Evolutionary conservation across 2,113 vertebrate genomes (phyloP).

Genomic region (Pachypanchax playfairii): DNA sequence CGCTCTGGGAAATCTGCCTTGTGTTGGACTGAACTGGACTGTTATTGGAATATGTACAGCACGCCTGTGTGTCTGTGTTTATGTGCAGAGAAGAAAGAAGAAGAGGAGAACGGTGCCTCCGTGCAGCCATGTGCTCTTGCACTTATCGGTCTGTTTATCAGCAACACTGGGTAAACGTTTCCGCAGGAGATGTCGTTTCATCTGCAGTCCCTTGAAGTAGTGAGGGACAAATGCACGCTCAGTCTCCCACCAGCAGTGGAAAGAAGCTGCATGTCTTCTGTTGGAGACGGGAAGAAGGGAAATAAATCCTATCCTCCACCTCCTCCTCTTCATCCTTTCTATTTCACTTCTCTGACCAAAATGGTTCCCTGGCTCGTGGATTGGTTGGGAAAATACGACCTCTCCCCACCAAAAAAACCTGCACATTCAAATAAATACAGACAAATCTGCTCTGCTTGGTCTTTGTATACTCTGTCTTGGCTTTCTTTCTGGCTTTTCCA

Average conservation of each 20-base stretch:
- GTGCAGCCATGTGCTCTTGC: conserved; percentile 16
- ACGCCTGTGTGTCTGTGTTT: conserved; percentile 29
- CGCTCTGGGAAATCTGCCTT: conserved; percentile 50
- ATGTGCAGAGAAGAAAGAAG: conserved; percentile 21
- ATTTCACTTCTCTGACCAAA: conserved; percentile 42
- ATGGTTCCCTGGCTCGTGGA: conserved; percentile 55
- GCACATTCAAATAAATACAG: conserved; percentile 6
- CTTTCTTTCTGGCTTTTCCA: conserved; percentile 32
- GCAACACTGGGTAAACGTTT: conserved; percentile 44
- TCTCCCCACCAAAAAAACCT: conserved; percentile 36
- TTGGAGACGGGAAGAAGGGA: conserved; percentile 44
- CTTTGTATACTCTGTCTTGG: conserved; percentile 42
- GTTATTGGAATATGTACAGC: conserved; percentile 36
- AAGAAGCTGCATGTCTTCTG: conserved; percentile 39
- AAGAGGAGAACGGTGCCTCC: conserved; percentile 21
- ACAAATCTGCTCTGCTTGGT: background rate
- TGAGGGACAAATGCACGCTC: conserved; percentile 11
- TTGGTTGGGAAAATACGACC: conserved; percentile 22
- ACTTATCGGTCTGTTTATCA: conserved; percentile 52
- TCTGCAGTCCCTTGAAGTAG: background rate
- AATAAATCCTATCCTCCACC: conserved; percentile 66
- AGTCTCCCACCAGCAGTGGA: too few species aligned
- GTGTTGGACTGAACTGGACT: conserved; percentile 37
- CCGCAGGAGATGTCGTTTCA: conserved; percentile 35
- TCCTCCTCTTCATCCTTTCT: conserved; percentile 35